Evolutionary conservation across 2,113 vertebrate species (phyloP).

Genomic region (Micronisus gabar): DNA sequence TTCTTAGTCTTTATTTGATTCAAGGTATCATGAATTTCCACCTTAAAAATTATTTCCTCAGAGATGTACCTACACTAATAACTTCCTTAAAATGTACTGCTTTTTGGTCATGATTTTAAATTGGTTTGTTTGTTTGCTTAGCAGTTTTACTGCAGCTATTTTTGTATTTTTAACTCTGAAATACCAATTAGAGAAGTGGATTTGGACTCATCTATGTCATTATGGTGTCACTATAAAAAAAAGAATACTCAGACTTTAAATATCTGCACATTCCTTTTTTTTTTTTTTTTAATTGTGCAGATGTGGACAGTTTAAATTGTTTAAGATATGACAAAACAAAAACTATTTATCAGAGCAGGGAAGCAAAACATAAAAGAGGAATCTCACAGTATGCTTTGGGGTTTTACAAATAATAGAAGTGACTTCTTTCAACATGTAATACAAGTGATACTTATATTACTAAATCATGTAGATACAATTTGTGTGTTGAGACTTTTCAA

Average conservation of each 20-base stretch:
- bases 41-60: neutral
- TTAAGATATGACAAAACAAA: neutral
- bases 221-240: neutral
- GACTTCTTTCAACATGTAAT: neutral
- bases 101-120: neutral
- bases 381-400: neutral
- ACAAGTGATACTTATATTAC: neutral
- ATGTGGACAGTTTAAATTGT: neutral
- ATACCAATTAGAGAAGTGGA: neutral
- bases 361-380: neutral
- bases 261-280: neutral
- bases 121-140: neutral
- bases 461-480: neutral
- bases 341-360: neutral
- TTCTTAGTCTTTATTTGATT: neutral
- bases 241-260: neutral
- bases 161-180: neutral
- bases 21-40: neutral
- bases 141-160: neutral
- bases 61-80: neutral
- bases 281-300: accelerated
- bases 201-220: neutral
- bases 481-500: neutral
- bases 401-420: neutral
- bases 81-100: neutral